Evolutionary conservation across 2,113 vertebrate species (phyloP).

Genomic region (Prochilodus magdalenae): DNA sequence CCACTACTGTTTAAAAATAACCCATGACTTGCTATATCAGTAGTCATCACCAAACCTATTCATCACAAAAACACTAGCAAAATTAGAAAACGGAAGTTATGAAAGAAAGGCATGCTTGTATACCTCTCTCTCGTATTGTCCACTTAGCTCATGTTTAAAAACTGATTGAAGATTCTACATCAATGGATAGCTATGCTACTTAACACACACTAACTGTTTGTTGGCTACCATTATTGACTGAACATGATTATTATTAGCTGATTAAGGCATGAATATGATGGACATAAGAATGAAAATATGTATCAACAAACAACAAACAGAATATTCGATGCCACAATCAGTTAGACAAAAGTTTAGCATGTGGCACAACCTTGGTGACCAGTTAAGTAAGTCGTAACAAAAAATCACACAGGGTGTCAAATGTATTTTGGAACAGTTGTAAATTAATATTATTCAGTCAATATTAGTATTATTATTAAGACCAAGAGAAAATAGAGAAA

Average conservation of each 20-base stretch:
- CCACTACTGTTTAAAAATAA: background rate
- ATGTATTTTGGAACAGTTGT: background rate
- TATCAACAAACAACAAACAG: background rate
- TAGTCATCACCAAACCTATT: background rate
- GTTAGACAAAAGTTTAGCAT: background rate
- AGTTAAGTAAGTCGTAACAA: background rate
- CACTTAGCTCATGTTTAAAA: background rate
- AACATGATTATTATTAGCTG: background rate
- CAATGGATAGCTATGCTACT: background rate
- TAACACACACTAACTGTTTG: no score
- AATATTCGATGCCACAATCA: background rate
- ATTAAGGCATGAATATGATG: background rate
- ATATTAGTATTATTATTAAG: background rate
- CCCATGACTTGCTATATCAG: background rate
- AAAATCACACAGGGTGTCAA: background rate
- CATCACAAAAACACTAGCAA: background rate
- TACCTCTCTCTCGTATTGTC: background rate
- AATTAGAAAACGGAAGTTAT: background rate
- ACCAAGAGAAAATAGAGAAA: background rate
- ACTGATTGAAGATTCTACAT: background rate
- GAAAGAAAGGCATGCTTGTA: no score
- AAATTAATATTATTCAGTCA: background rate
- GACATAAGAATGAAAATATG: background rate
- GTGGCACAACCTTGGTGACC: conserved; percentile 26
- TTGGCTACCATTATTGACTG: no score